Evolutionary conservation across 2,113 vertebrate species (phyloP), one percentile per base, ranked within the genome.

Genomic region (Lepisosteus oculatus): DNA sequence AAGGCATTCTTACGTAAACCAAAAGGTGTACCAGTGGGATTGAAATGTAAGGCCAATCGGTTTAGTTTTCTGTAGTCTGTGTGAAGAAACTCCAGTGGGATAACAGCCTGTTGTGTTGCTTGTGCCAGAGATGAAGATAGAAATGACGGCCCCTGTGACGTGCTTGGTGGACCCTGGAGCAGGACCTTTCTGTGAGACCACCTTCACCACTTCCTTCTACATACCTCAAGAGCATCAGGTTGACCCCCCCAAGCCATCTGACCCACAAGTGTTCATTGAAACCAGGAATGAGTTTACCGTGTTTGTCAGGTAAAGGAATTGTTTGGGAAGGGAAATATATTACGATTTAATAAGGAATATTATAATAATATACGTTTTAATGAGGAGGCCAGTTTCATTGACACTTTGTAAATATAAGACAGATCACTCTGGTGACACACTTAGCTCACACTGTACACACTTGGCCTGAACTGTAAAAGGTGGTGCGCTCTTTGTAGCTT

Each of bases 91-190:
- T n/a, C 14, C 57, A 61, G 3, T 13, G 4, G 6, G 57, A 15
- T 12, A 3, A 5, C 8, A 17, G 7, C 14, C 8, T 15, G 3
- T 14, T 17, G 43, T 0, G 14, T 8, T 61, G n/a, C 74, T 8
- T 69, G 51, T 55, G 55, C 67, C 75, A 95, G 89, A 86, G 81
- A 70, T 75, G n/a, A 93, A 88, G 72, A 89, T 92, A 78, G 79
- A 91, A 72, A 92, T 92, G 92, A 92, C 92, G 0, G 85, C 88
- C 4, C 89, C 92, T 0, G 84, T 90, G 75, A 85, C 84, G 0
- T 92, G 90, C 76, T 85, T 76, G 0, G 89, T 95, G 74, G 82
- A 90, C 5, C 89, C 91, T 0, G 90, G 88, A 3, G 79, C 84
- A 0, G 83, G 88, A 12, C 90, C 91, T 0, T 74, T 90, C 0